phyloP scores from a whole-genome alignment of 2,797 vertebrate species.

The Aulostomus chinensis region DNA sequence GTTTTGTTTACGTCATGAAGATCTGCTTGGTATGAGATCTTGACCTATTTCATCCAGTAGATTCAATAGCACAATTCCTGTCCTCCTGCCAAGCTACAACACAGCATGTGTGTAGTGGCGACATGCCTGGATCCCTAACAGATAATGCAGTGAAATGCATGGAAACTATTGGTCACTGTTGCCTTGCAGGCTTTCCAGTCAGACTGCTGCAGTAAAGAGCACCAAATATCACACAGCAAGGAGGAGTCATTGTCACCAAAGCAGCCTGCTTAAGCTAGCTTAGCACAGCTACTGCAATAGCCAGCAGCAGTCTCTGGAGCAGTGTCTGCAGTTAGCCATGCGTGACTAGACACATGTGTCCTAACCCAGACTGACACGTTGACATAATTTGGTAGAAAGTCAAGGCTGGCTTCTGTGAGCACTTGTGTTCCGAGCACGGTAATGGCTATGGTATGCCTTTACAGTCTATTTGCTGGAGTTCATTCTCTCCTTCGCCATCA shows the following conservation, averaged over 20 bases:
- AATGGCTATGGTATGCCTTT: conserved; percentile 51
- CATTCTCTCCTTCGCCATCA: conserved; percentile 3
- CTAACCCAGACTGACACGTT: conserved; percentile 72
- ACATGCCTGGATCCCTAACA: conserved; percentile 2
- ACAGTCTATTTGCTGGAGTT: conserved; percentile 37
- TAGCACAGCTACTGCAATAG: conserved; percentile 24
- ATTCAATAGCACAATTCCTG: conserved; percentile 17
- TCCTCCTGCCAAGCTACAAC: conserved; percentile 4
- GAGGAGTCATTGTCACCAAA: conserved; percentile 30
- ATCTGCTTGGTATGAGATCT: too few relatives aligned
- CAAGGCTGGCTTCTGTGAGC: conserved; percentile 52
- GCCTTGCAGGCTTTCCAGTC: conserved; percentile 19
- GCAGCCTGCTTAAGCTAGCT: conserved; percentile 37
- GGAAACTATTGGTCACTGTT: conserved; percentile 12
- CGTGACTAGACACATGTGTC: conserved; percentile 57
- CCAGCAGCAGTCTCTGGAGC: conserved; percentile 48
- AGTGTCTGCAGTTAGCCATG: conserved; percentile 64
- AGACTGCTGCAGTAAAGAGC: conserved; percentile 22
- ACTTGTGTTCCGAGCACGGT: conserved; percentile 51
- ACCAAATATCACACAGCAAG: conserved; percentile 21
- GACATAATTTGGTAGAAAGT: conserved; percentile 73
- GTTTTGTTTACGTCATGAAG: too few relatives aligned
- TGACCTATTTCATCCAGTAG: neutral
- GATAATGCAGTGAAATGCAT: conserved; percentile 6
- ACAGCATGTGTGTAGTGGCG: neutral